Evolutionary conservation across 1,140 invertebrate species (phyloP).

Genomic region (Adelges cooleyi): DNA sequence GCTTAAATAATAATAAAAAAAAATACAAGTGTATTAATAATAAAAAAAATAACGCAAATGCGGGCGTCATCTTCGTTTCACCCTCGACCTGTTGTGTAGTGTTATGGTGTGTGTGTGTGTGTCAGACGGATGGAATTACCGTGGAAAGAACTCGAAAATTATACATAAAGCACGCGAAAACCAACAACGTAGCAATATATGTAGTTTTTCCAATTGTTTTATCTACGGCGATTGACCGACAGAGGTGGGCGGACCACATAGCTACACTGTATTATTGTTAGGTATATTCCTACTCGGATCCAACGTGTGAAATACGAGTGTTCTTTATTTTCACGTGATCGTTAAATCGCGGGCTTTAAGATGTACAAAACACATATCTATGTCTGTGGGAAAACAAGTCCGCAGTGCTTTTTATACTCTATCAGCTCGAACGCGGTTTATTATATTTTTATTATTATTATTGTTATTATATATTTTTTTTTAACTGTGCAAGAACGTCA

Average conservation of each 20-base stretch:
- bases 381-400: not conserved
- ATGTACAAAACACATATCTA: too few relatives aligned
- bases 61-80: slow-evolving; percentile 7
- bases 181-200: too few relatives aligned
- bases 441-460: too few relatives aligned
- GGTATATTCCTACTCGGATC: not conserved
- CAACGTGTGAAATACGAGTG: not conserved
- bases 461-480: too few relatives aligned
- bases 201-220: not conserved
- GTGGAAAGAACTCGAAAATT: not conserved
- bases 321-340: not conserved
- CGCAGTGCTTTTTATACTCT: too few relatives aligned
- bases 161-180: not conserved
- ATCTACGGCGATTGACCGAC: not conserved
- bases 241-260: not conserved
- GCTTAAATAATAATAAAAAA: not conserved
- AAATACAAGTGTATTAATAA: not conserved
- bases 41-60: not conserved
- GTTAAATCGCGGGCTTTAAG: not conserved
- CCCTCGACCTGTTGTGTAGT: slow-evolving; percentile 5
- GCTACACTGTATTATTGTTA: not conserved
- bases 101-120: too few relatives aligned
- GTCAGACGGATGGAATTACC: slow-evolving; percentile 11
- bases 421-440: too few relatives aligned
- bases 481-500: too few relatives aligned